Evolutionary conservation across 1,140 invertebrate genomes (phyloP), one percentile per base, ranked within the genome.

Genomic region (Phthorimaea operculella): DNA sequence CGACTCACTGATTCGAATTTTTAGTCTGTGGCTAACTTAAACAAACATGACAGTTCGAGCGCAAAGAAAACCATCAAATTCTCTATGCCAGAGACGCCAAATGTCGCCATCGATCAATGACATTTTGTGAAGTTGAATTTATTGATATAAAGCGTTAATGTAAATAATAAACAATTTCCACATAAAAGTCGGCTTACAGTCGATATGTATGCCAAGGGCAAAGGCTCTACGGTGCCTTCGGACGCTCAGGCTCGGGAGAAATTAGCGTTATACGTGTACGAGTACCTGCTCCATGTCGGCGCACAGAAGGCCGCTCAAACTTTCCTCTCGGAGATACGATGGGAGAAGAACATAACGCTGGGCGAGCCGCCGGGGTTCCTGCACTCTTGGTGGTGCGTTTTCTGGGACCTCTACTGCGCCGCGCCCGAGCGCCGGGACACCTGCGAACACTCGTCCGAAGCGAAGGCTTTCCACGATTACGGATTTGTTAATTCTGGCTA

Each of bases 311-410:
- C 97, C 77, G 98, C 98, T 87, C 97, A 99, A 89, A 98, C 96
- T 72, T 99, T 99, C 87, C 89, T 98, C 63, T 97, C 95, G 53
- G 96, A 96, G 91, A 96, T 96, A 75, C 89, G 94, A 90, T 96
- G 94, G 95, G 94, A 96, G 87, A 96, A 97, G 88, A 98, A 98
- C 86, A 98, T 98, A 84, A 98, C 96, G 66, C 89, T 98, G 79
- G 96, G 96, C 11, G 97, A 99, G 85, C 96, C 96, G 62, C 97
- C 97, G 54, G 97, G 81, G 78, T 99, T 99, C 88, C 87, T 99
- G 64, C 96, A 98, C 83, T 98, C 96, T 45, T 99, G 98, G 98
- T 99, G 97, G 97, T 98, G 97, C 87, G 97, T 99, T 62, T 99
- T 99, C 88, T 99, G 97, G 97, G 97, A 99, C 88, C 88, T 99